phyloP scores from a whole-genome alignment of 53 echinoderm and acorn worm genomes.

The Henricia sp. region DNA sequence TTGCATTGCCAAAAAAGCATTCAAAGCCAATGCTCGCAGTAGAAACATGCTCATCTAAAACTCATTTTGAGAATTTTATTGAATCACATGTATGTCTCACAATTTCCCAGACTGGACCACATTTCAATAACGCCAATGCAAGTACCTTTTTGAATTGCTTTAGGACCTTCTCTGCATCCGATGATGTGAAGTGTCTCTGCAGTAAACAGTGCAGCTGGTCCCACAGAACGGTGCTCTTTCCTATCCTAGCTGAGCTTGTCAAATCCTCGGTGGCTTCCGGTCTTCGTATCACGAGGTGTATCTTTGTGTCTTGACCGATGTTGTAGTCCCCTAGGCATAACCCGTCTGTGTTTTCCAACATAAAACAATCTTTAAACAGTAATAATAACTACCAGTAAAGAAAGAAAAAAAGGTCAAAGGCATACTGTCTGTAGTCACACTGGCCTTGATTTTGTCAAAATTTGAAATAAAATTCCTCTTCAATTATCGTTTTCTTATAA shows the following conservation, averaged over 20 bases:
- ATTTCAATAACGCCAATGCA: not conserved
- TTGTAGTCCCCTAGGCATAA: slow-evolving; percentile 93
- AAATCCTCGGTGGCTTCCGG: slow-evolving; percentile 77
- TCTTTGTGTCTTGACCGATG: slow-evolving; percentile 97
- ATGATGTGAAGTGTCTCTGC: slow-evolving; percentile 79
- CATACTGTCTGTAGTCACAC: no score
- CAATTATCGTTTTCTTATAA: no score
- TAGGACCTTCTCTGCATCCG: slow-evolving; percentile 85
- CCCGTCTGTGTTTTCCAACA: slow-evolving; percentile 76
- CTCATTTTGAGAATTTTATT: not conserved
- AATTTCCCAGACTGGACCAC: no score
- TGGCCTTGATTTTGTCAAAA: no score
- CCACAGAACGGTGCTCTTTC: slow-evolving; percentile 86
- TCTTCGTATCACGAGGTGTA: slow-evolving; percentile 90
- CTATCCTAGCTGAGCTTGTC: slow-evolving; percentile 74
- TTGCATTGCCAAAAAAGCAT: not conserved
- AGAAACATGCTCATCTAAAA: not conserved
- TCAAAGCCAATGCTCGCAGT: no score
- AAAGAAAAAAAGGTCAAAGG: no score
- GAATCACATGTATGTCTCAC: no score
- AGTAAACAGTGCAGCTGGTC: slow-evolving; percentile 75
- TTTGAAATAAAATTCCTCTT: no score
- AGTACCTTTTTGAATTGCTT: slow-evolving; percentile 90
- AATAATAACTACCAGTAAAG: no score
- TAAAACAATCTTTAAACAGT: no score